These are phyloP conservation scores for Montipora foliosa DNA, from an alignment of 64 coral and sea anemone genomes.

Conservation along the genomic window DNA sequence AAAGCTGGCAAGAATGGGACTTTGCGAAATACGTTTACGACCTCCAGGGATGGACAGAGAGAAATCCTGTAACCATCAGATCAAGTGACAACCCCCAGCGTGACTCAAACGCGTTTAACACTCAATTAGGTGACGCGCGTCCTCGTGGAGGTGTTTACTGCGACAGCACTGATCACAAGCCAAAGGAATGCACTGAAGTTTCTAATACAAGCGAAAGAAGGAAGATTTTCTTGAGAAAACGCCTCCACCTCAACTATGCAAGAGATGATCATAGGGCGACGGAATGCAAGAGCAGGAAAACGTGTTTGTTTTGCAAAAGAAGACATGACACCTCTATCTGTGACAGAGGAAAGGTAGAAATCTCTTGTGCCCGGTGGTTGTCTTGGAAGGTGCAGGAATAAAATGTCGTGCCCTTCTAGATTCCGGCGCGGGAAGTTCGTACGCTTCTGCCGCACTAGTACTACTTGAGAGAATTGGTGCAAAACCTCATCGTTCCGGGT, in stretches of 20 bases:
- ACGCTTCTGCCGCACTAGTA: not conserved
- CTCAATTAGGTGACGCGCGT: too few relatives aligned
- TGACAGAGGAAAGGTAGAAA: not conserved
- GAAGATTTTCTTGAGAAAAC: not conserved
- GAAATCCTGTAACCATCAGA: too few relatives aligned
- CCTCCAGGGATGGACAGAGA: too few relatives aligned
- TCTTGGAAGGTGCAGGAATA: not conserved
- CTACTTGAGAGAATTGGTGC: not conserved
- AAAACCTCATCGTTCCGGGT: not conserved
- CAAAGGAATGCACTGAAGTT: not conserved
- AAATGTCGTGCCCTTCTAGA: not conserved
- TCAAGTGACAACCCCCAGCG: too few relatives aligned
- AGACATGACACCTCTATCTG: not conserved
- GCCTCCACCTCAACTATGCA: not conserved
- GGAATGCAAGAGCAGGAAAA: too few relatives aligned
- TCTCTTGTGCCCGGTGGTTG: slow-evolving; percentile 7
- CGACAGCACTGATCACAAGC: too few relatives aligned
- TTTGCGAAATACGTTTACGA: too few relatives aligned
- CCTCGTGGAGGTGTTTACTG: too few relatives aligned
- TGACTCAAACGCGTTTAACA: too few relatives aligned
- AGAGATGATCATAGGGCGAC: not conserved
- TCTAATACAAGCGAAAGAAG: not conserved
- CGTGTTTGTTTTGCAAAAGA: not conserved
- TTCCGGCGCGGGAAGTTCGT: not conserved
- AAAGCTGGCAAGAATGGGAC: too few relatives aligned